Evolutionary conservation across 2,113 vertebrate species (phyloP).

Genomic region (Pampusana beccarii): DNA sequence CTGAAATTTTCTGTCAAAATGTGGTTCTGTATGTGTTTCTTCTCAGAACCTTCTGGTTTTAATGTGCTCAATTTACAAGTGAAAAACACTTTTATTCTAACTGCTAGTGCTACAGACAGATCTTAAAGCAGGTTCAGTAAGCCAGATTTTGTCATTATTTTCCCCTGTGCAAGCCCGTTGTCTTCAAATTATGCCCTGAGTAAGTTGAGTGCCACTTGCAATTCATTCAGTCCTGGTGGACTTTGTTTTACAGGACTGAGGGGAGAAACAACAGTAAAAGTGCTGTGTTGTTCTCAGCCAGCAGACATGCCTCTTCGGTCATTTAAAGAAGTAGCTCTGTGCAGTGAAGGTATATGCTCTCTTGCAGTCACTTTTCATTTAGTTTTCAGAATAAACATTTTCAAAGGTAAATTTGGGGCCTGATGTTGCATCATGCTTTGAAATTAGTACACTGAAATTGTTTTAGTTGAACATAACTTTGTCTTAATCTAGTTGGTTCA

Average conservation of each 20-base stretch:
- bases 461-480: not conserved
- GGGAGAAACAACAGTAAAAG: not conserved
- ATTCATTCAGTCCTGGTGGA: not conserved
- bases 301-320: not conserved
- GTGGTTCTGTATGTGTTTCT: not conserved
- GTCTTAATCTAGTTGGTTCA: constrained; percentile 17
- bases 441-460: not conserved
- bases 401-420: not conserved
- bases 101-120: not conserved
- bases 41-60: not conserved
- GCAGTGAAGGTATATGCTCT: not conserved
- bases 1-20: not conserved
- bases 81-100: not conserved
- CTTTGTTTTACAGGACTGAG: not conserved
- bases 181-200: not conserved
- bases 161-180: not conserved
- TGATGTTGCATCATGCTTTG: not conserved
- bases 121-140: not conserved
- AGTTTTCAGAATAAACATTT: not conserved
- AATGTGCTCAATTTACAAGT: not conserved
- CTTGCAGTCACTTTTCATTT: not conserved
- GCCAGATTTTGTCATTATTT: not conserved
- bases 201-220: not conserved
- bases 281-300: not conserved
- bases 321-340: not conserved